These are phyloP conservation scores for Notodonta dromedarius DNA, from an alignment of 2,888 invertebrate genomes.

Conservation along the genomic window DNA sequence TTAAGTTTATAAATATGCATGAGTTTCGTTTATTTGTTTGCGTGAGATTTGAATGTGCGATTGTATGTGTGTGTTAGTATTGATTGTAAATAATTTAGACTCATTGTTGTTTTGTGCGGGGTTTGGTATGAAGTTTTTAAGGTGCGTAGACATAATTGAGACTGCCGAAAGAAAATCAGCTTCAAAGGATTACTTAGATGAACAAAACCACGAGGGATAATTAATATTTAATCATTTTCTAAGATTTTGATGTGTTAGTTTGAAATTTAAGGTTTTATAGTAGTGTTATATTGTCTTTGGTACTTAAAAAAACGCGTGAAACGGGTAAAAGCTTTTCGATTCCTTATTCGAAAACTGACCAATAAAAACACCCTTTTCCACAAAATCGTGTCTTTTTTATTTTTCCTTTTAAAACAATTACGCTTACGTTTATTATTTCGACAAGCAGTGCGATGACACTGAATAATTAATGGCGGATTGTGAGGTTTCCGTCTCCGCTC, in stretches of 20 bases:
- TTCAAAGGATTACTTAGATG: too few relatives aligned
- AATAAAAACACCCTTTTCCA: neutral
- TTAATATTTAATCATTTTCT: too few relatives aligned
- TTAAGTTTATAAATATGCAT: constrained; percentile 82
- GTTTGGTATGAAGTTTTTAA: neutral
- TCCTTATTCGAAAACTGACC: neutral
- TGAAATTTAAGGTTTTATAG: too few relatives aligned
- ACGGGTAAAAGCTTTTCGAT: too few relatives aligned
- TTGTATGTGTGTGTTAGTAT: constrained; percentile 43
- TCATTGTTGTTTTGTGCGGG: constrained; percentile 36
- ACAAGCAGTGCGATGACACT: constrained; percentile 51
- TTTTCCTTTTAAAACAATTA: neutral
- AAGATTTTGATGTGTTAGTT: too few relatives aligned
- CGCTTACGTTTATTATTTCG: neutral
- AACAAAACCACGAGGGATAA: too few relatives aligned
- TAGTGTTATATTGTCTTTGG: too few relatives aligned
- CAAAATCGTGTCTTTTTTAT: neutral
- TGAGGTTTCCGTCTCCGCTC: constrained; percentile 42
- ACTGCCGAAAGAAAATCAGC: neutral
- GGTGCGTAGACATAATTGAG: neutral
- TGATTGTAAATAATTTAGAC: constrained; percentile 44
- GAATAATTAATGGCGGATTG: constrained; percentile 70
- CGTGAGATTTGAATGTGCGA: constrained; percentile 52
- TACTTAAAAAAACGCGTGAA: too few relatives aligned
- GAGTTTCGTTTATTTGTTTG: constrained; percentile 72